phyloP scores from a whole-genome alignment of 2,113 vertebrate genomes.

The Bos taurus region ARS-UCD2.0 NC_037339.1:81167001-81167500 shows the following conservation, averaged over 20 bases:
- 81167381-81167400: background rate
- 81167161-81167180: background rate
- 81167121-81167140: background rate
- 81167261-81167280: background rate
- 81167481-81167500: background rate
- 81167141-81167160: background rate
- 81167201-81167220: background rate
- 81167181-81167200: background rate
- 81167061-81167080: background rate
- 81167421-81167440: background rate
- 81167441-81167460: background rate
- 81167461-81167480: background rate
- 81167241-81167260: background rate
- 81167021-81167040: background rate
- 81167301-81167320: background rate
- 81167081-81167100: background rate
- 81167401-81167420: background rate
- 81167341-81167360: background rate
- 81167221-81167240: background rate
- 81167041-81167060: background rate
- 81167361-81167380: background rate
- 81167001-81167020: background rate
- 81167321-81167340: background rate
- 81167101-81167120: background rate
- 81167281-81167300: background rate